Conservation (phyloP, 2,888 invertebrate species). For the Eilema griseolum region DNA sequence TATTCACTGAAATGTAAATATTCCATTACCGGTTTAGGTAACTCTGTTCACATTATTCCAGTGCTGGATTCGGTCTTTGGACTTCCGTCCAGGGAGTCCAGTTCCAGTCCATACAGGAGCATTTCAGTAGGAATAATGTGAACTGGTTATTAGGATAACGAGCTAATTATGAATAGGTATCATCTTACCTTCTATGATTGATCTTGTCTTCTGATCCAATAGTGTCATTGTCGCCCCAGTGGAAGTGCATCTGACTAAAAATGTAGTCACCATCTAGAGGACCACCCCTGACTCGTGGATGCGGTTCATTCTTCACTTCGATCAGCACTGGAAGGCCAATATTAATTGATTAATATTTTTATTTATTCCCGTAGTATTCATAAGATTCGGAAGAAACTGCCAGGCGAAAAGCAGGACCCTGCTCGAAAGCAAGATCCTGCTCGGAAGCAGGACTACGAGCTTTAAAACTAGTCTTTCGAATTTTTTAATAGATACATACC, state of each 20-base stretch:
- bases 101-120: no score
- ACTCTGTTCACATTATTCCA: no score
- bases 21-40: no score
- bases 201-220: constrained; percentile 93
- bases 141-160: background rate
- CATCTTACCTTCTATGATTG: constrained; percentile 88
- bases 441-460: background rate
- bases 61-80: no score
- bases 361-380: background rate
- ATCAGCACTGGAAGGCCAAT: constrained; percentile 85
- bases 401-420: background rate
- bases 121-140: no score
- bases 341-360: background rate
- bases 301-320: constrained; percentile 83
- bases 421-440: background rate
- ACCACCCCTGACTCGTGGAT: constrained; percentile 88
- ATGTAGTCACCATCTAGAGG: constrained; percentile 89
- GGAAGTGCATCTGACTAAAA: constrained; percentile 93
- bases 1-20: no score
- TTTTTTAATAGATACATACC: background rate
- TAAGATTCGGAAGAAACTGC: background rate
- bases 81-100: no score
- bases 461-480: background rate
- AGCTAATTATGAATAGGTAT: background rate
- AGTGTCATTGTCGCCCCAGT: constrained; percentile 93